Percentiles rank a stretch among this genome's conserved stretches.
These are phyloP conservation scores for Trachymyrmex cornetzi DNA, from an alignment of 1,140 invertebrate genomes.

Conservation along the genomic window DNA sequence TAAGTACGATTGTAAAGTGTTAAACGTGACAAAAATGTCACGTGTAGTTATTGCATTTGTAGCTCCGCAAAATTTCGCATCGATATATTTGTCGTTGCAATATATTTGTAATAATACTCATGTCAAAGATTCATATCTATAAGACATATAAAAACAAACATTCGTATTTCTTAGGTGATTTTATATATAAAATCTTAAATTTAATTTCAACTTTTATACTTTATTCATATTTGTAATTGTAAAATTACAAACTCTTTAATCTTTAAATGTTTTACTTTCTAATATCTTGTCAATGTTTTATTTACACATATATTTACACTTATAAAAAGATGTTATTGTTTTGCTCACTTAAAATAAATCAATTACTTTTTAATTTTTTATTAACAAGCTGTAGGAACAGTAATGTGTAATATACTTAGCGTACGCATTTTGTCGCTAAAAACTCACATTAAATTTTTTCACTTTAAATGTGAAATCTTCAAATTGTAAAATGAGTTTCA, in stretches of 20 bases:
- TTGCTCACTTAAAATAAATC: neutral
- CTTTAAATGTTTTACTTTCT: neutral
- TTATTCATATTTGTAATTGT: conserved; percentile 2
- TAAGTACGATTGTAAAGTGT: conserved; percentile 13
- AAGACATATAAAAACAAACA: neutral
- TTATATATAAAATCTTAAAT: conserved; percentile 9
- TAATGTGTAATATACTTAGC: neutral
- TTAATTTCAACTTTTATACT: neutral
- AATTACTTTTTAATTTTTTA: neutral
- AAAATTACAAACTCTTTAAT: neutral
- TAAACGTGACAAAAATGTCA: neutral
- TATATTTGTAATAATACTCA: conserved; percentile 9
- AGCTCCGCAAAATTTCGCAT: neutral
- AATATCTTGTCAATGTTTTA: neutral
- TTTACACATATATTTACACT: neutral
- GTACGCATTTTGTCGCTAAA: neutral
- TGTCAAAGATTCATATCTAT: neutral
- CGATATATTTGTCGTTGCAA: conserved; percentile 3
- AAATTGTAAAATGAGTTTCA: conserved; percentile 6
- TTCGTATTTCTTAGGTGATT: conserved; percentile 1
- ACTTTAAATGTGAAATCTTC: neutral
- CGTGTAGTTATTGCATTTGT: neutral
- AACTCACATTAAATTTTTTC: neutral
- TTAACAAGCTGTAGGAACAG: neutral
- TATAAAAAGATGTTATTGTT: neutral